These are phyloP conservation scores for Drosophila sp. DNA, from an alignment of 1,140 invertebrate species.

Conservation along the genomic window DNA sequence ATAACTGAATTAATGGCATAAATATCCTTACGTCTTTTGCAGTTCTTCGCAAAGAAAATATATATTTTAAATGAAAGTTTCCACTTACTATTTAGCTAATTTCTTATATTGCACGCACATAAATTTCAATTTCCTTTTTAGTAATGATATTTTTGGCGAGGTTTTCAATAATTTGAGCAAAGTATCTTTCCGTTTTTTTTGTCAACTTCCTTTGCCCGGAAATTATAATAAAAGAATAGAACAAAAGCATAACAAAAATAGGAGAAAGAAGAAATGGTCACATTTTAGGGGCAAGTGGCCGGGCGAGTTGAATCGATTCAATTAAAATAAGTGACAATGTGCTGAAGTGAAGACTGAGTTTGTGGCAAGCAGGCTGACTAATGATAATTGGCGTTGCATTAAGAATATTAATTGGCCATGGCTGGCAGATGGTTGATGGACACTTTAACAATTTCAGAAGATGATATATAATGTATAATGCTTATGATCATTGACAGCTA, in stretches of 20 bases:
- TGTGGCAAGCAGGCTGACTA: slow-evolving; percentile 51
- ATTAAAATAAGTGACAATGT: slow-evolving; percentile 77
- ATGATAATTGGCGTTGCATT: slow-evolving; percentile 82
- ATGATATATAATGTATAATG: slow-evolving; percentile 29
- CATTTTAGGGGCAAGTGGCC: slow-evolving; percentile 11
- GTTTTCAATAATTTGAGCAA: slow-evolving; percentile 61
- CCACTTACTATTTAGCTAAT: background rate
- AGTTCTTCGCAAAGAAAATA: too few relatives aligned
- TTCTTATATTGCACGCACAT: slow-evolving; percentile 44
- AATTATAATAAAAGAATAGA: slow-evolving; percentile 67
- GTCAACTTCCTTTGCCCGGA: slow-evolving; percentile 70
- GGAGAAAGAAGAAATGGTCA: background rate
- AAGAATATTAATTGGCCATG: slow-evolving; percentile 72
- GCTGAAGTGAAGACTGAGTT: slow-evolving; percentile 23
- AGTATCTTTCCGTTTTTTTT: slow-evolving; percentile 50
- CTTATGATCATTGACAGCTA: slow-evolving; percentile 44
- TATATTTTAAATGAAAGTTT: background rate
- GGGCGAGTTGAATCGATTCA: slow-evolving; percentile 56
- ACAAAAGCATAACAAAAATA: background rate
- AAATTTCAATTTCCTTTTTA: slow-evolving; percentile 72
- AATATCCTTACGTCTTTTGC: too few relatives aligned
- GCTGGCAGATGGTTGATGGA: slow-evolving; percentile 10
- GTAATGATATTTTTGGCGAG: slow-evolving; percentile 16
- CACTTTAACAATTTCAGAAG: slow-evolving; percentile 39
- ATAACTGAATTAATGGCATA: too few relatives aligned